Evolutionary conservation across 2,113 vertebrate genomes (phyloP).

Genomic region (Narcine bancroftii): DNA sequence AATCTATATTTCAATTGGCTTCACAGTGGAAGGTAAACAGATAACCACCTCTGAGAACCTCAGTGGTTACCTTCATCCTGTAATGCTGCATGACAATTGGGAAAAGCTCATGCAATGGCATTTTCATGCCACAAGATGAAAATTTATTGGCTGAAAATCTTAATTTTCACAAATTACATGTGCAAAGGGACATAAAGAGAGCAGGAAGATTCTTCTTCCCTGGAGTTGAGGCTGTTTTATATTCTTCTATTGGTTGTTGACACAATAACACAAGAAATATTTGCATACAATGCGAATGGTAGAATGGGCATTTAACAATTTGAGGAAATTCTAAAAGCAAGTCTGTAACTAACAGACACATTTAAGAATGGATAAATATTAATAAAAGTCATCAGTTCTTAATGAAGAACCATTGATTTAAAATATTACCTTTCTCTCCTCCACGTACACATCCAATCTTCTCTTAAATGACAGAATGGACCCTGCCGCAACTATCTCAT

Average conservation of each 20-base stretch:
- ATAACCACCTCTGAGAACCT: no score
- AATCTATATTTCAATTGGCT: background rate
- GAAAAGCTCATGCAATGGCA: background rate
- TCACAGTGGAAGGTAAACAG: background rate
- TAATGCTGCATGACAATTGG: background rate
- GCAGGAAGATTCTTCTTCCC: background rate
- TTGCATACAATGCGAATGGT: background rate
- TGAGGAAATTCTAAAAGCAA: background rate
- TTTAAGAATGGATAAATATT: no score
- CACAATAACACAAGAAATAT: background rate
- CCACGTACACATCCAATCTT: no score
- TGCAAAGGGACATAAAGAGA: background rate
- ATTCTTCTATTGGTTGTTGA: background rate
- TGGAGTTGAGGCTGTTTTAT: background rate
- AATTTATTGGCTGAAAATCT: no score
- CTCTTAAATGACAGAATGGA: no score
- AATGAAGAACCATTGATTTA: no score
- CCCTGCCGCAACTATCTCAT: no score
- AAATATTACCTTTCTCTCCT: no score
- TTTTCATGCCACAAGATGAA: no score
- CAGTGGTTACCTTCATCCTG: no score
- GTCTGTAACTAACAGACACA: background rate
- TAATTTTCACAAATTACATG: background rate
- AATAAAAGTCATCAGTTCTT: no score
- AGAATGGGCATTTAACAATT: background rate